Evolutionary conservation across 2,797 vertebrate genomes (phyloP).

Genomic region (Carcharodon carcharias): DNA sequence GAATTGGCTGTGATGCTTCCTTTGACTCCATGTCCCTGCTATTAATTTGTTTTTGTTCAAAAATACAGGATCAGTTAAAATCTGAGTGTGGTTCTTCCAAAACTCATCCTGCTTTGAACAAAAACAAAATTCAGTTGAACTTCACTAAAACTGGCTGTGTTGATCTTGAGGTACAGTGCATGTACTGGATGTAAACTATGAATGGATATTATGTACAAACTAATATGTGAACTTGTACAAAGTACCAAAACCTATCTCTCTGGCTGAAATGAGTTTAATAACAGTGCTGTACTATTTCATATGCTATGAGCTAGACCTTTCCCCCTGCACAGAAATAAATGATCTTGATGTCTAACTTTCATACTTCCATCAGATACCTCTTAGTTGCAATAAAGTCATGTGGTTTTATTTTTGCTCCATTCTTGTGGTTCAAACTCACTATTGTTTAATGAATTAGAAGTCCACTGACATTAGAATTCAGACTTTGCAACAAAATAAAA

Average conservation of each 20-base stretch:
- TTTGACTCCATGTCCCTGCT: too few relatives aligned
- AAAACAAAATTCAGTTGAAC: background rate
- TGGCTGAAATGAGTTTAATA: background rate
- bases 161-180: background rate
- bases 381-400: background rate
- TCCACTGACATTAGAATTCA: background rate
- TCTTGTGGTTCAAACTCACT: background rate
- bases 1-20: background rate
- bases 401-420: background rate
- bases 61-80: background rate
- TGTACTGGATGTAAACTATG: background rate
- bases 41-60: background rate
- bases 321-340: background rate
- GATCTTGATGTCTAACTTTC: background rate
- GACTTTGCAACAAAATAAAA: background rate
- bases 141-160: background rate
- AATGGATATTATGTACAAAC: background rate
- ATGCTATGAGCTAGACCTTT: background rate
- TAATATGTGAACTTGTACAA: background rate
- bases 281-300: background rate
- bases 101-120: background rate
- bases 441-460: background rate
- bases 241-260: background rate
- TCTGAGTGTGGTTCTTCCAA: background rate
- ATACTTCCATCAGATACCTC: background rate